phyloP scores from a whole-genome alignment of 2,888 invertebrate genomes.

The Torymus texanus region DNA sequence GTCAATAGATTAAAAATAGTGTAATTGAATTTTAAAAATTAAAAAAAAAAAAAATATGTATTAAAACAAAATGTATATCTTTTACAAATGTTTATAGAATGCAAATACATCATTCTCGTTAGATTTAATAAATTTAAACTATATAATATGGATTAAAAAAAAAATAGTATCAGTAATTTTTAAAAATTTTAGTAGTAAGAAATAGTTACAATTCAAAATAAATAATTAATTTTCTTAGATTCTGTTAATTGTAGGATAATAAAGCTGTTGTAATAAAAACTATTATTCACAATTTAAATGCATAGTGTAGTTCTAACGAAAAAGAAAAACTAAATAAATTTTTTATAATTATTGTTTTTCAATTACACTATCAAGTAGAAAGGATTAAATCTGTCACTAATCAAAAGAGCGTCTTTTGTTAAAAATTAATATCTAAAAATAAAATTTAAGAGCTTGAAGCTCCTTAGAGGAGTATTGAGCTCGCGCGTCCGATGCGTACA shows the following conservation, averaged over 20 bases:
- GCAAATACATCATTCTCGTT: neutral
- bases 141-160: neutral
- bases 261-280: no score
- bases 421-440: neutral
- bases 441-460: neutral
- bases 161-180: constrained; percentile 7
- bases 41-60: neutral
- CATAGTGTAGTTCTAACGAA: constrained; percentile 10
- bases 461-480: neutral
- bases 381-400: constrained; percentile 11
- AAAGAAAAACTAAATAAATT: constrained; percentile 29
- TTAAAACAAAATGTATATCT: neutral
- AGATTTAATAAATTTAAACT: neutral
- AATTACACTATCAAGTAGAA: neutral
- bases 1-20: neutral
- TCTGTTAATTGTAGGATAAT: no score
- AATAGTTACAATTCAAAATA: no score
- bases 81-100: constrained; percentile 28
- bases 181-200: no score
- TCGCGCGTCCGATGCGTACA: constrained; percentile 49
- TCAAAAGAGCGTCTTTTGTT: constrained; percentile 1
- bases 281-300: no score
- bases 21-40: neutral
- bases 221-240: no score
- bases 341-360: neutral